Evolutionary conservation across 2,797 vertebrate genomes (phyloP).

Genomic region (Anisognathus igniventris): DNA sequence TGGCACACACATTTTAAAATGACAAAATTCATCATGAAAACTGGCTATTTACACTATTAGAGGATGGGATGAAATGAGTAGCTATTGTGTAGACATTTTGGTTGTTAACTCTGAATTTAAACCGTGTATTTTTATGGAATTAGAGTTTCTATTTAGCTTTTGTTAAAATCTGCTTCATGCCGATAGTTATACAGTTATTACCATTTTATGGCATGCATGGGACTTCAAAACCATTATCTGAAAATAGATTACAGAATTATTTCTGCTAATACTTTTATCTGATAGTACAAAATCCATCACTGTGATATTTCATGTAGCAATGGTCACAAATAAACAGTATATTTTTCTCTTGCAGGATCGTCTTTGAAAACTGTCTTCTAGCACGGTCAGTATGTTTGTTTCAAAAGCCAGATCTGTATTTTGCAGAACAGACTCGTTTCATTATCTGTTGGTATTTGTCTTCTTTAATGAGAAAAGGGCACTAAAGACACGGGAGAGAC

Average conservation of each 20-base stretch:
- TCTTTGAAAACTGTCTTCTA: not conserved
- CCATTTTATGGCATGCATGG: not conserved
- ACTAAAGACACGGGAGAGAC: constrained; percentile 4
- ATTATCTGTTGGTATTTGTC: constrained; percentile 29
- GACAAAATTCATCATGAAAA: not conserved
- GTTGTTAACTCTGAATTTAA: not conserved
- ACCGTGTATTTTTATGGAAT: not conserved
- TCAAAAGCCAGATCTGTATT: constrained; percentile 1
- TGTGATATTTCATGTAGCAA: not conserved
- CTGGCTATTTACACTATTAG: not conserved
- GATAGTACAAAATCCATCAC: not conserved
- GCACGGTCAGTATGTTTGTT: not conserved
- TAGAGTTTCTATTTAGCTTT: not conserved
- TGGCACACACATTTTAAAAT: not conserved
- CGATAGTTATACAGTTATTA: not conserved
- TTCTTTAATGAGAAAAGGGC: constrained; percentile 33
- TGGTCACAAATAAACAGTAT: not conserved
- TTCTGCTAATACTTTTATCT: not conserved
- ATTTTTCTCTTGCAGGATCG: not conserved
- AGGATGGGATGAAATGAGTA: not conserved
- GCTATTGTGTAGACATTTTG: not conserved
- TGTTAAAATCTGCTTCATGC: not conserved
- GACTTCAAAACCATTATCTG: not conserved
- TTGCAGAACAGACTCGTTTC: not conserved
- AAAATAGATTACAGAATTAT: not conserved